Base-by-base conservation (phyloP, 2,888 invertebrate genomes). In the Cryptocheilus praepositus region DNA sequence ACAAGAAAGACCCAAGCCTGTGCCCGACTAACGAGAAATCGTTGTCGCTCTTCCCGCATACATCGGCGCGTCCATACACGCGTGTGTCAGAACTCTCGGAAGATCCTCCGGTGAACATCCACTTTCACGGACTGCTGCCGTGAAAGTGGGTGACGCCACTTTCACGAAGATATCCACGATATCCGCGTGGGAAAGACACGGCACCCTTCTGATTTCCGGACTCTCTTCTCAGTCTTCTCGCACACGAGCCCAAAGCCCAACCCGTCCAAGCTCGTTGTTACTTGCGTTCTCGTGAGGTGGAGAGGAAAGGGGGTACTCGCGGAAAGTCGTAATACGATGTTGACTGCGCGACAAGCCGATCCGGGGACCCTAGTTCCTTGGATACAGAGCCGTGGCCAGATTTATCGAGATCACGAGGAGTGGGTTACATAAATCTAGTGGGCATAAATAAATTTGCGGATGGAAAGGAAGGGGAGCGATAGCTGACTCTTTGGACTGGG, bases 1-100 rank as follows among this genome's bases (percentile, higher is more conserved):
- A 15, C n/a, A 3, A 13, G 18, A 18, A 49, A 49, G 3, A 18
- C 1, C 4, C n/a, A 57, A 73, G 70, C 59, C 79, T 79, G 81
- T 80, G 82, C 82, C 80, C 73, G 77, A 80, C 81, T 85, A 85
- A 85, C 83, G 85, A 84, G 85, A 83, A 85, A 85, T 79, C 81
- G 81, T 83, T 85, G 85, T 84, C 84, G 80, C 77, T 74, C 49
- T 21, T 53, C 21, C 60, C 49, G 73, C 73, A 63, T 66, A 21
- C 7, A 64, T 73, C 62, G 53, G 25, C 16, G 59, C 18, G 3
- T 19, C 16, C 16, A 46, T 11, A 43, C 8, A 3, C 7, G 25
- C 11, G 44, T 22, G n/a, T 16, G 36, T 8, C 36, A 54, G 54
- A 67, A 69, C 60, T 67, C 25, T 4, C 45, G 64, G 49, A 67